phyloP scores from a whole-genome alignment of 2,113 vertebrate species.

The Nesogale talazaci region DNA sequence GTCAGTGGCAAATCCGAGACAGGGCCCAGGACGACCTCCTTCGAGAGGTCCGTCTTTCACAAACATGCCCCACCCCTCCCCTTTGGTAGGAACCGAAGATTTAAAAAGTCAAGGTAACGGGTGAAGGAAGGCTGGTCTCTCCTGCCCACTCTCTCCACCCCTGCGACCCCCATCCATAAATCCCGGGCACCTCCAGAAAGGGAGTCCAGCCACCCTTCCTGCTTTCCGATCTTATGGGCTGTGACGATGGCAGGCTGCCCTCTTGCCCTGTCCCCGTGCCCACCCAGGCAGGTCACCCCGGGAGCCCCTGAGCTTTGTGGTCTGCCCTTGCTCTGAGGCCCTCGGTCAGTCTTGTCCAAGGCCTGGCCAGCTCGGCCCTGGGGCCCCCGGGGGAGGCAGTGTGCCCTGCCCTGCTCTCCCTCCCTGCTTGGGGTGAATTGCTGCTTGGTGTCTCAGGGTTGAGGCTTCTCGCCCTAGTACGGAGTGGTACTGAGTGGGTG shows the following conservation, averaged over 20 bases:
- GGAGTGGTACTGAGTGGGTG: background rate
- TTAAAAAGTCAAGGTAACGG: slow-evolving; percentile 6
- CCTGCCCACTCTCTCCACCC: background rate
- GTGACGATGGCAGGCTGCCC: background rate
- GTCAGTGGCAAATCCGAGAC: slow-evolving; percentile 67
- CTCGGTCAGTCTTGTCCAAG: background rate
- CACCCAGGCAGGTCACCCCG: background rate
- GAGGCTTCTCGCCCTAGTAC: background rate
- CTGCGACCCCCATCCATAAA: background rate
- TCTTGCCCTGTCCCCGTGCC: background rate
- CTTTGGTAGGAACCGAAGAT: background rate
- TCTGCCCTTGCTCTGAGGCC: background rate
- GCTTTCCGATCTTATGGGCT: fast-evolving
- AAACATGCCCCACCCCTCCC: background rate
- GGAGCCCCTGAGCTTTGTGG: background rate
- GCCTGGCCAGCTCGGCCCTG: background rate
- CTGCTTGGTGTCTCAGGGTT: background rate
- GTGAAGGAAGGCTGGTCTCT: background rate
- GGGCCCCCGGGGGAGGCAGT: background rate
- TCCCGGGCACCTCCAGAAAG: background rate
- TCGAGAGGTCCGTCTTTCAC: slow-evolving; percentile 67
- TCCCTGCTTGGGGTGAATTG: background rate
- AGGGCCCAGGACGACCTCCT: slow-evolving; percentile 14
- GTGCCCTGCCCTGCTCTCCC: too few species aligned
- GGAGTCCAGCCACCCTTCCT: too few species aligned